These are phyloP conservation scores for Folsomia candida DNA, from an alignment of 2,888 invertebrate species.

Conservation along the genomic window DNA sequence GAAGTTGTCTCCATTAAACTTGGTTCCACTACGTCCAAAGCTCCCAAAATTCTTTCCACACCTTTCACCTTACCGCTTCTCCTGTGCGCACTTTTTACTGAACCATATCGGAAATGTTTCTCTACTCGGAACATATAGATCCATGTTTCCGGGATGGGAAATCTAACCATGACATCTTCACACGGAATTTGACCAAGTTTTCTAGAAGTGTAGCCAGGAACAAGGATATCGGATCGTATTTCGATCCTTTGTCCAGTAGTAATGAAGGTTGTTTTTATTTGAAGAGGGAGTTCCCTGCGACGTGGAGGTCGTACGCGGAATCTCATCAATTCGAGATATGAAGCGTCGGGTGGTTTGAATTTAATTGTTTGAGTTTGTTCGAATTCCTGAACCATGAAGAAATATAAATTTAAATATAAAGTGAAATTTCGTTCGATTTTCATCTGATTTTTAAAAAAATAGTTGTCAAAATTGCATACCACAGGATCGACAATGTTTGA, in stretches of 20 bases:
- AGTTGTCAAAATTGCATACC: too few species aligned
- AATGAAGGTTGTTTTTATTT: constrained; percentile 85
- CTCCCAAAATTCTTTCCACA: constrained; percentile 84
- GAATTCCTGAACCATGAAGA: constrained; percentile 67
- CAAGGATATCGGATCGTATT: constrained; percentile 88
- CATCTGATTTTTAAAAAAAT: too few species aligned
- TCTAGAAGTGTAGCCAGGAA: constrained; percentile 94
- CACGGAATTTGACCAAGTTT: constrained; percentile 94
- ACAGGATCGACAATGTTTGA: constrained; percentile 90
- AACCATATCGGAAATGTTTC: constrained; percentile 94
- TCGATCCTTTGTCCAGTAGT: constrained; percentile 81
- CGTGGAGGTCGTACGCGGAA: constrained; percentile 92
- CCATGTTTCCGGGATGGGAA: constrained; percentile 99
- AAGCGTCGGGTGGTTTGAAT: constrained; percentile 96
- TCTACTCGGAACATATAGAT: constrained; percentile 98
- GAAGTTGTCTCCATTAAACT: constrained; percentile 94
- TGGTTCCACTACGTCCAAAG: constrained; percentile 84
- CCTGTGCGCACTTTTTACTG: constrained; percentile 89
- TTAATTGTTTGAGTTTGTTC: constrained; percentile 78
- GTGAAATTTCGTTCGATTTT: too few species aligned
- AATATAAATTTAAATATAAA: too few species aligned
- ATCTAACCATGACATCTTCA: constrained; percentile 92
- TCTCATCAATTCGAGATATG: constrained; percentile 93
- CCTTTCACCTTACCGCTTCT: constrained; percentile 87
- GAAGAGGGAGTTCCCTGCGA: constrained; percentile 93